phyloP scores from a whole-genome alignment of 2,888 invertebrate species.

The Agonum fuliginosum region DNA sequence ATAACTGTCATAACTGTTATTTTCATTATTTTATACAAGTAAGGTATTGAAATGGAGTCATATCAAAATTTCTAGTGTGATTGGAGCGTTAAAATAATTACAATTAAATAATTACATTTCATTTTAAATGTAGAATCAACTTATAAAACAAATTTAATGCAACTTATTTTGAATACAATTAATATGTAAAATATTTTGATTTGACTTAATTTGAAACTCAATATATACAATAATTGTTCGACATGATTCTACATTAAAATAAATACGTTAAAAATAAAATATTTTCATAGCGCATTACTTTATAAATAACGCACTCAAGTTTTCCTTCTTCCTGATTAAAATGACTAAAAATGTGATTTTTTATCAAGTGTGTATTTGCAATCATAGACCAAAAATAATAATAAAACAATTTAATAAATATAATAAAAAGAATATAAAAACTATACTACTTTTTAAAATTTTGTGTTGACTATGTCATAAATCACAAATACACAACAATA shows the following conservation, averaged over 20 bases:
- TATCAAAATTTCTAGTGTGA: conserved; percentile 28
- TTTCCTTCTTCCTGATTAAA: conserved; percentile 26
- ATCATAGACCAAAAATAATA: neutral
- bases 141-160: neutral
- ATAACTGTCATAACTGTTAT: conserved; percentile 50
- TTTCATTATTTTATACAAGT: conserved; percentile 45
- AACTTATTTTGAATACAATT: neutral
- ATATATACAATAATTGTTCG: conserved; percentile 16
- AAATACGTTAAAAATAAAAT: conserved; percentile 31
- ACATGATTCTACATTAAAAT: conserved; percentile 38
- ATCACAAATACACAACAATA: conserved; percentile 66
- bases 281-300: conserved; percentile 20
- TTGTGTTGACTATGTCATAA: conserved; percentile 63
- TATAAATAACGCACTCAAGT: conserved; percentile 31
- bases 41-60: conserved; percentile 35
- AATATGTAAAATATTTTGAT: conserved; percentile 17
- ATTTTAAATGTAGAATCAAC: conserved; percentile 41
- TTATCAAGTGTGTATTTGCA: conserved; percentile 42
- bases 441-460: conserved; percentile 29
- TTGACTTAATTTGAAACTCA: conserved; percentile 18
- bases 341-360: conserved; percentile 50
- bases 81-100: conserved; percentile 21
- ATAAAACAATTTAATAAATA: neutral
- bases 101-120: conserved; percentile 22
- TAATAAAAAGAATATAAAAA: conserved; percentile 12